Base-by-base conservation (phyloP, 2,113 vertebrate genomes). In the Protomyctophum bolini region DNA sequence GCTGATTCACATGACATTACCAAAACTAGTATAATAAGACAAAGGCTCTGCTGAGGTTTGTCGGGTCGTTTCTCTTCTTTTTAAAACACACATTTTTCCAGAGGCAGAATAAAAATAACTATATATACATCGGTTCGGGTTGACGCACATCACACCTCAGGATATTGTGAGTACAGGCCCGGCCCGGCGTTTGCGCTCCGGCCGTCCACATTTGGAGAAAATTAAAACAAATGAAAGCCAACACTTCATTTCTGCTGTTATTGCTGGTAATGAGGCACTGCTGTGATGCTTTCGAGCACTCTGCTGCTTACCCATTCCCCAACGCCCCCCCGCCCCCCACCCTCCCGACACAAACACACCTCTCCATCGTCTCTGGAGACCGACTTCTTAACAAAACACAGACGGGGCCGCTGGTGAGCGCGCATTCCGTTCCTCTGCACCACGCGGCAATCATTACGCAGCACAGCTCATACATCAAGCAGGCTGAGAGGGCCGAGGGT, bases 211-310 rank as follows among this genome's bases (percentile, higher is more conserved):
- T 90, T 92, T 89, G 87, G 85, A 88, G 89, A 88, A 88, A 87
- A 91, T 91, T 91, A 84, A 91, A 90, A 88, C 70, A 87, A 92
- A 86, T 85, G 84, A 91, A 91, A 90, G 85, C 75, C 82, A 91
- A 90, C 90, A 91, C 90, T 88, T 91, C 87, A 86, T 90, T 90
- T 88, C 82, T 84, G 78, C 79, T 91, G 90, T 90, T 91, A 86
- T 87, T 92, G 69, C 85, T 88, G 83, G 81, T 90, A 90, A 91
- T 81, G 85, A 87, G 91, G 87, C 80, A 82, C 86, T 80, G 84
- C 87, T 84, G 83, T 56, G 80, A 83, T 75, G 78, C 76, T 79
- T 81, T 61, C 10, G 70, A 79, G 77, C 8, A 46, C 68, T 59
- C 11, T 4, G 50, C 46, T 68, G 28, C 54, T 3, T 65, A 59